Percentiles rank a stretch among this genome's conserved stretches.
These are phyloP conservation scores for Acrocyrtus sp. DNA, from an alignment of 2,888 invertebrate species.

Conservation along the genomic window DNA sequence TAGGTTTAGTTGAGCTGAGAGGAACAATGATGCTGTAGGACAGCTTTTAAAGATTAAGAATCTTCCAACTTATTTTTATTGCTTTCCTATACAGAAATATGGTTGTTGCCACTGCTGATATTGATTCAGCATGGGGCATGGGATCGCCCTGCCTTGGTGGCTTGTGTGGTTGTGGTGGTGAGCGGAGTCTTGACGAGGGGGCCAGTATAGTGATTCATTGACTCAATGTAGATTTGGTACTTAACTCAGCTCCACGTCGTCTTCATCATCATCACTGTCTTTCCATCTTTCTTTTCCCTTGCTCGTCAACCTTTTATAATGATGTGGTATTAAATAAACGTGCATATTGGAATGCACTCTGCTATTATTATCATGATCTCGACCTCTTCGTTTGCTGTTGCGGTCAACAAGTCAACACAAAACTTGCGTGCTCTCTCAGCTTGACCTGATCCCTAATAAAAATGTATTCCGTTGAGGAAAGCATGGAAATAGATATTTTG, in stretches of 20 bases:
- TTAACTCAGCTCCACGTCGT: neutral
- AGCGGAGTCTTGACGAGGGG: neutral
- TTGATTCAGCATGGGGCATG: conserved; percentile 39
- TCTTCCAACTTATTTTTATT: no score
- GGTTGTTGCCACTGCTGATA: conserved; percentile 49
- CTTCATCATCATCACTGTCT: neutral
- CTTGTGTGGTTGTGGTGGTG: neutral
- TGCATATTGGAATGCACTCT: no score
- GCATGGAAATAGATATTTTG: conserved; percentile 49
- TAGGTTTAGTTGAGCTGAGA: no score
- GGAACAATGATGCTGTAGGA: no score
- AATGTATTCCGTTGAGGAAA: conserved; percentile 49
- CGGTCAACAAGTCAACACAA: conserved; percentile 52
- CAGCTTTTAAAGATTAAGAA: no score
- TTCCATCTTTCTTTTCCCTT: neutral
- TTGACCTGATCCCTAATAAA: conserved; percentile 53
- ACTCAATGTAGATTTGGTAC: neutral
- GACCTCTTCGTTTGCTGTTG: conserved; percentile 27
- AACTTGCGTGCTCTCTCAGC: conserved; percentile 49
- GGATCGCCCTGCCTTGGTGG: conserved; percentile 2
- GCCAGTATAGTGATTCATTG: neutral
- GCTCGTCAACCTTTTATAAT: no score
- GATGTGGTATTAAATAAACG: no score
- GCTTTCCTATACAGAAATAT: conserved; percentile 30
- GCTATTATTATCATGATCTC: conserved; percentile 44